phyloP scores from a whole-genome alignment of 1,140 invertebrate genomes.

The Drosophila parvula region DNA sequence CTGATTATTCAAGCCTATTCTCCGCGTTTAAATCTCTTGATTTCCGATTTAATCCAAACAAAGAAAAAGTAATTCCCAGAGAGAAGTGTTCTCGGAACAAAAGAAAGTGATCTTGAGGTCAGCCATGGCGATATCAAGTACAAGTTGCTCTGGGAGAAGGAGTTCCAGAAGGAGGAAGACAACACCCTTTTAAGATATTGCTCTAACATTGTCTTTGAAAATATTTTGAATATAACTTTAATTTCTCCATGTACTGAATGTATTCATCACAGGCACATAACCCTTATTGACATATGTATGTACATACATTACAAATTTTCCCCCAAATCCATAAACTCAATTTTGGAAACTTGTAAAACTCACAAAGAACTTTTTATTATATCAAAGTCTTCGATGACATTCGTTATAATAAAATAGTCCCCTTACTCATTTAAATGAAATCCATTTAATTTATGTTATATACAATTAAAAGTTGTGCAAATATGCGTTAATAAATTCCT shows the following conservation, averaged over 20 bases:
- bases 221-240: slow-evolving; percentile 25
- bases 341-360: too few relatives aligned
- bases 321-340: too few relatives aligned
- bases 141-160: slow-evolving; percentile 52
- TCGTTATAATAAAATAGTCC: not conserved
- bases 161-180: slow-evolving; percentile 46
- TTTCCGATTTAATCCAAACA: too few relatives aligned
- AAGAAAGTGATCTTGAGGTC: not conserved
- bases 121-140: slow-evolving; percentile 51
- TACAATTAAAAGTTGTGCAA: slow-evolving; percentile 2
- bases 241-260: slow-evolving; percentile 21
- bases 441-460: not conserved
- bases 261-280: slow-evolving; percentile 11
- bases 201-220: not conserved
- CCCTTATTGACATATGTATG: too few relatives aligned
- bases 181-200: not conserved
- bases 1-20: not conserved
- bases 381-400: not conserved
- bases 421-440: not conserved
- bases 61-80: not conserved
- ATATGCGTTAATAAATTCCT: slow-evolving; percentile 5
- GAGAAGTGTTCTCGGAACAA: not conserved
- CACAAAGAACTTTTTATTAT: not conserved
- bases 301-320: too few relatives aligned
- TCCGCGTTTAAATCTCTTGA: not conserved